These are phyloP conservation scores for Zaprionus kolodkinae DNA, from an alignment of 1,140 invertebrate genomes.

Conservation along the genomic window DNA sequence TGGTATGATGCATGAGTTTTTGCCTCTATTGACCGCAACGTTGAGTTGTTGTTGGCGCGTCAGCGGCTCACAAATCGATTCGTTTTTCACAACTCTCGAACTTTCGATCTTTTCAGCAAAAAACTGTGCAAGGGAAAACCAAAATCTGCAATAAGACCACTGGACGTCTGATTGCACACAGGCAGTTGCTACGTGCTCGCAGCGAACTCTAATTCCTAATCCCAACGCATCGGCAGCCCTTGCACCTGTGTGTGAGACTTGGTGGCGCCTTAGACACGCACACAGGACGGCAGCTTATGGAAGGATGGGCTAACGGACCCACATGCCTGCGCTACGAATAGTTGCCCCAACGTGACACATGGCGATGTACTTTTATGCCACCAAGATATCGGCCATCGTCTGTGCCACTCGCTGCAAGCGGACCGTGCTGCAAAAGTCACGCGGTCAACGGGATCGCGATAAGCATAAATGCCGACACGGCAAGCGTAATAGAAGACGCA, in stretches of 20 bases:
- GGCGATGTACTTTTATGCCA: constrained; percentile 85
- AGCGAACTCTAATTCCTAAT: background rate
- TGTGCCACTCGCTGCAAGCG: constrained; percentile 83
- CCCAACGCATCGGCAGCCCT: constrained; percentile 1
- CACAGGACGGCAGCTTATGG: background rate
- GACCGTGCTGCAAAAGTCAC: constrained; percentile 79
- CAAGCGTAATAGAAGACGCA: constrained; percentile 31
- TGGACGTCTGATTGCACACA: constrained; percentile 22
- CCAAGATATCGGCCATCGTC: constrained; percentile 83
- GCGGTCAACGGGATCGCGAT: constrained; percentile 85
- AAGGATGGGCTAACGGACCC: constrained; percentile 21
- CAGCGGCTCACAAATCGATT: constrained; percentile 41
- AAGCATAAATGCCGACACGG: constrained; percentile 57
- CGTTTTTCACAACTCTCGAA: background rate
- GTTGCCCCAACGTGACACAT: constrained; percentile 82
- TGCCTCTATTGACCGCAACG: constrained; percentile 57
- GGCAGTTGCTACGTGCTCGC: constrained; percentile 10
- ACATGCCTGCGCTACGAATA: constrained; percentile 65
- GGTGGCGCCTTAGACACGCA: background rate
- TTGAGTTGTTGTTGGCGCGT: constrained; percentile 67
- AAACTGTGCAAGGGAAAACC: background rate
- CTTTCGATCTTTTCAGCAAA: constrained; percentile 2
- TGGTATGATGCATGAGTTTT: constrained; percentile 67
- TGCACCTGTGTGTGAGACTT: constrained; percentile 3
- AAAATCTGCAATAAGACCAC: constrained; percentile 22